These are phyloP conservation scores for Plebejus anna DNA, from an alignment of 2,888 invertebrate genomes.

Conservation along the genomic window DNA sequence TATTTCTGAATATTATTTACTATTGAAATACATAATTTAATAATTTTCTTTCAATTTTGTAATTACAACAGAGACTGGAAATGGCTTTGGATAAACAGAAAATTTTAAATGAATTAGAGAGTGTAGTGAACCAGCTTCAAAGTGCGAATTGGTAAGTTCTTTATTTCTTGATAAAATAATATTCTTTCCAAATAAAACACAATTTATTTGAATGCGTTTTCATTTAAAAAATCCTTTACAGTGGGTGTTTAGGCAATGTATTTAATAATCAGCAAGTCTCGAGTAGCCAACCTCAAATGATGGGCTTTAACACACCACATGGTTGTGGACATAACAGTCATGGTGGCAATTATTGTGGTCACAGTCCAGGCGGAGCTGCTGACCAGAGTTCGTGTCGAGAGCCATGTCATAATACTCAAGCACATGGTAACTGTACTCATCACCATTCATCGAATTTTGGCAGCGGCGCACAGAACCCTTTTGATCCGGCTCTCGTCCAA, in stretches of 20 bases:
- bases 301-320: background rate
- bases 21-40: background rate
- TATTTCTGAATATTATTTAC: background rate
- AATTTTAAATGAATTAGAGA: constrained; percentile 69
- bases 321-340: background rate
- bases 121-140: constrained; percentile 67
- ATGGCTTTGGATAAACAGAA: constrained; percentile 69
- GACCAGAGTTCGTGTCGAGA: background rate
- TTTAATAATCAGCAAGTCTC: constrained; percentile 48
- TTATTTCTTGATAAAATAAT: background rate
- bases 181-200: background rate
- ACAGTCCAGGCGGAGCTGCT: background rate
- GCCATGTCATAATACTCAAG: background rate
- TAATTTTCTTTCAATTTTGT: background rate
- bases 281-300: background rate
- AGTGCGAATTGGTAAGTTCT: constrained; percentile 67
- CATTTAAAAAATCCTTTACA: constrained; percentile 44
- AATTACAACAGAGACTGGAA: background rate
- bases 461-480: constrained; percentile 62
- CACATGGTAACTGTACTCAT: constrained; percentile 47
- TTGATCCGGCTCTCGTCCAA: constrained; percentile 64
- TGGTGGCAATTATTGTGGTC: background rate
- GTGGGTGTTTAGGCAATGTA: constrained; percentile 72
- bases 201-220: background rate
- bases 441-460: constrained; percentile 58